phyloP scores from a whole-genome alignment of 2,797 vertebrate genomes.

The Cuculus canorus region DNA sequence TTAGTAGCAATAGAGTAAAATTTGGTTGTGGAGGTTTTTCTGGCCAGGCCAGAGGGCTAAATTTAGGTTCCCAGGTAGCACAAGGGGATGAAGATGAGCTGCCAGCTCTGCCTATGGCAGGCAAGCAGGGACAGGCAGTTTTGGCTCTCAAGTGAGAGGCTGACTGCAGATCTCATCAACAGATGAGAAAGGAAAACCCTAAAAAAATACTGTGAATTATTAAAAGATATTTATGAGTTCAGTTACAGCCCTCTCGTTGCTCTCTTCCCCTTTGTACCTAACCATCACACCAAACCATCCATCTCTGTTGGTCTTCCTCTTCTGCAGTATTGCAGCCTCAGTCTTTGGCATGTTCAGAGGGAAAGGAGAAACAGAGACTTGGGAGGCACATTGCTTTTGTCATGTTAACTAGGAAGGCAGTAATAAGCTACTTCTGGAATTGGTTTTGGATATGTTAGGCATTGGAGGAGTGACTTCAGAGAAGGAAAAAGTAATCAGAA shows the following conservation, averaged over 20 bases:
- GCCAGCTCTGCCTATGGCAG: background rate
- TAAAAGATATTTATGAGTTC: background rate
- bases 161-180: background rate
- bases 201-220: background rate
- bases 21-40: background rate
- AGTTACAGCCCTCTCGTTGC: background rate
- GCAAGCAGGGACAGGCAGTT: background rate
- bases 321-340: background rate
- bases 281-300: background rate
- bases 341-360: background rate
- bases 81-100: background rate
- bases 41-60: background rate
- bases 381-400: background rate
- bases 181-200: background rate
- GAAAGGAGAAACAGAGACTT: background rate
- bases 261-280: background rate
- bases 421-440: background rate
- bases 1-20: background rate
- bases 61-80: background rate
- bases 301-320: background rate
- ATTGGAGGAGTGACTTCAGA: background rate
- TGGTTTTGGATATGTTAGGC: background rate
- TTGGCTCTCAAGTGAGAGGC: accelerated
- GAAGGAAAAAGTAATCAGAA: background rate
- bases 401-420: background rate